phyloP scores from a whole-genome alignment of 2,797 vertebrate species.

The Alectoris magna region DNA sequence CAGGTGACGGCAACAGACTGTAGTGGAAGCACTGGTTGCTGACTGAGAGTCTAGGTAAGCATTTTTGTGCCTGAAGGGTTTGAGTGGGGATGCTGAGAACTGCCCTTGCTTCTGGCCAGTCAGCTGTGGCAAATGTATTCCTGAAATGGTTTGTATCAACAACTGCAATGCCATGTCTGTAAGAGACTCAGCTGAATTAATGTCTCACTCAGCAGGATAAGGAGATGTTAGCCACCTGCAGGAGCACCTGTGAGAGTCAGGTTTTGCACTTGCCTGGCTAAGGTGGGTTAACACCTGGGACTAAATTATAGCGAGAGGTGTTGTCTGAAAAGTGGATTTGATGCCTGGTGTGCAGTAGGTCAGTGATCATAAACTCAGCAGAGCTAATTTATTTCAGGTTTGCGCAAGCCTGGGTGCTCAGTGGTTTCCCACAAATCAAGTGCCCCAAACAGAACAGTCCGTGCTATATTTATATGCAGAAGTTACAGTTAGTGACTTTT shows the following conservation, averaged over 20 bases:
- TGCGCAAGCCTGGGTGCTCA: neutral
- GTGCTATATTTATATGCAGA: neutral
- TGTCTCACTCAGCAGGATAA: neutral
- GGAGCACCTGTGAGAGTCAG: neutral
- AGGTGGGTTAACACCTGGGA: neutral
- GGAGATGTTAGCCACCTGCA: neutral
- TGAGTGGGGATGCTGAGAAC: neutral
- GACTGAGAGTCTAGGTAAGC: fast-evolving
- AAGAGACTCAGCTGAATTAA: neutral
- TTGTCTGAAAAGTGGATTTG: neutral
- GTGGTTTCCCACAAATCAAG: neutral
- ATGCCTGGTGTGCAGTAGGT: neutral
- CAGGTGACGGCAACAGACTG: fast-evolving
- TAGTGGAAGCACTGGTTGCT: neutral
- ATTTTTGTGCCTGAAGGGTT: neutral
- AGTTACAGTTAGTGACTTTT: neutral
- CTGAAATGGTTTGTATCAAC: neutral
- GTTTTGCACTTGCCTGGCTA: neutral
- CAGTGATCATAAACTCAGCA: neutral
- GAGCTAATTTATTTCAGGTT: neutral
- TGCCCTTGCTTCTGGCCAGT: neutral
- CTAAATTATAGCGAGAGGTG: neutral
- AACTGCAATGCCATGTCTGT: neutral
- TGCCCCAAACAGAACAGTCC: neutral
- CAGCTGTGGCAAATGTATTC: neutral